These are phyloP conservation scores for Pocota personata DNA, from an alignment of 2,888 invertebrate genomes.

Conservation along the genomic window DNA sequence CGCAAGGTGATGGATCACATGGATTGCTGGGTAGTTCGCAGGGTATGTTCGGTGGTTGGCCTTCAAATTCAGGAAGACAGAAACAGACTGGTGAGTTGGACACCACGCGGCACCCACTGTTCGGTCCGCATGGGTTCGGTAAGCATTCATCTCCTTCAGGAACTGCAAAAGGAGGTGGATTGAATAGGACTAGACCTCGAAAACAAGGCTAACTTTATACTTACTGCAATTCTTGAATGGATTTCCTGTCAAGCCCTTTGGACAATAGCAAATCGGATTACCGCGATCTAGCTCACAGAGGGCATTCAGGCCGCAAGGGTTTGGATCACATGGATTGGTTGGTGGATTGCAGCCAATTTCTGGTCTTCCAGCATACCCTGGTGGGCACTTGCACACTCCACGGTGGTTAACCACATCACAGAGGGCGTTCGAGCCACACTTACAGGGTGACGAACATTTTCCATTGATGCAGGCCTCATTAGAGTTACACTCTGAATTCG, in stretches of 20 bases:
- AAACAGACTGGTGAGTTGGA: slow-evolving; percentile 91
- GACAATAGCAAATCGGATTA: slow-evolving; percentile 94
- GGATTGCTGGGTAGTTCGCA: slow-evolving; percentile 90
- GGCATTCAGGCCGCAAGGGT: slow-evolving; percentile 94
- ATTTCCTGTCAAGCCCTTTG: slow-evolving; percentile 94
- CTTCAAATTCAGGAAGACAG: slow-evolving; percentile 94
- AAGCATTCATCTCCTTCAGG: slow-evolving; percentile 93
- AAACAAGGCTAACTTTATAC: slow-evolving; percentile 82
- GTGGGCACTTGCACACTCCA: slow-evolving; percentile 91
- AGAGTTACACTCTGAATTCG: slow-evolving; percentile 88
- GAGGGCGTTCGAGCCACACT: slow-evolving; percentile 90
- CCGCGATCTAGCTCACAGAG: slow-evolving; percentile 93
- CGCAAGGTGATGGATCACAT: slow-evolving; percentile 93
- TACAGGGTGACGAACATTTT: slow-evolving; percentile 90
- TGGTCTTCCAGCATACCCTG: slow-evolving; percentile 92
- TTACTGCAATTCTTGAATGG: slow-evolving; percentile 95
- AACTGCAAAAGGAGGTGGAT: slow-evolving; percentile 85
- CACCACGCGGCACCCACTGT: slow-evolving; percentile 91
- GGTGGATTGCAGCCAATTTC: slow-evolving; percentile 88
- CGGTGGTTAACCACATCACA: slow-evolving; percentile 92
- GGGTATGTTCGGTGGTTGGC: slow-evolving; percentile 89
- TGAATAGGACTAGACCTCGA: not conserved
- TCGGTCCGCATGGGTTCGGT: slow-evolving; percentile 92
- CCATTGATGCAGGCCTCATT: slow-evolving; percentile 91
- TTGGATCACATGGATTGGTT: slow-evolving; percentile 91